A percentile compares a stretch with the other conserved stretches of the same genome.
These are phyloP conservation scores for Chrysolina haemoptera DNA, from an alignment of 2,888 invertebrate genomes.

Conservation along the genomic window DNA sequence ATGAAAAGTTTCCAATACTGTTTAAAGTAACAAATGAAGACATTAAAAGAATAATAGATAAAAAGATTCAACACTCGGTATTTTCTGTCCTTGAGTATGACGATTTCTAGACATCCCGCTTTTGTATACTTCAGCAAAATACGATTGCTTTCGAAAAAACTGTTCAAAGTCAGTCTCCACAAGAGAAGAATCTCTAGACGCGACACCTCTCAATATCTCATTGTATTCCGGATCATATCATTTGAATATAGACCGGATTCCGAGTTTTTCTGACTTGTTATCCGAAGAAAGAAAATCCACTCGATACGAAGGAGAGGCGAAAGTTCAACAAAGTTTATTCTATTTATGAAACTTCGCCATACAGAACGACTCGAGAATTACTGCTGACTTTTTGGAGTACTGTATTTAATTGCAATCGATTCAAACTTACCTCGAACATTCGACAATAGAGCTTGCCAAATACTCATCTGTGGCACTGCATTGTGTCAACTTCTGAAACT, in stretches of 20 bases:
- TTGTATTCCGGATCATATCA: not conserved
- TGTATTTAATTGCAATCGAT: slow-evolving; percentile 57
- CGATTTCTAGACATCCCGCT: too few species aligned
- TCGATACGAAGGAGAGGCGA: not conserved
- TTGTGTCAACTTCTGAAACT: slow-evolving; percentile 61
- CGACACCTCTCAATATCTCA: not conserved
- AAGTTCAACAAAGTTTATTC: not conserved
- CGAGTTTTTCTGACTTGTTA: not conserved
- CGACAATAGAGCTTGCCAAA: slow-evolving; percentile 52
- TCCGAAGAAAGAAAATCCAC: not conserved
- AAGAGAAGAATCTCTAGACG: not conserved
- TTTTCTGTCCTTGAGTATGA: too few species aligned
- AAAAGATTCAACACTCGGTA: too few species aligned
- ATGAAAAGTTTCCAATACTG: too few species aligned
- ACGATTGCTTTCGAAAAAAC: too few species aligned
- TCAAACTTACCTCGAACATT: slow-evolving; percentile 49
- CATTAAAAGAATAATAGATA: too few species aligned
- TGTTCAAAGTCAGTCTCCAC: too few species aligned
- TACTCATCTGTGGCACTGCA: slow-evolving; percentile 55
- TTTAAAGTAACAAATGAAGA: too few species aligned
- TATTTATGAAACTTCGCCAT: slow-evolving; percentile 2
- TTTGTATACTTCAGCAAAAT: too few species aligned
- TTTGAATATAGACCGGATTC: not conserved
- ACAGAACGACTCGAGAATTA: slow-evolving; percentile 31
- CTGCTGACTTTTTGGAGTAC: slow-evolving; percentile 47